Evolutionary conservation across 2,888 invertebrate genomes (phyloP).

Genomic region (Argyresthia albistria): DNA sequence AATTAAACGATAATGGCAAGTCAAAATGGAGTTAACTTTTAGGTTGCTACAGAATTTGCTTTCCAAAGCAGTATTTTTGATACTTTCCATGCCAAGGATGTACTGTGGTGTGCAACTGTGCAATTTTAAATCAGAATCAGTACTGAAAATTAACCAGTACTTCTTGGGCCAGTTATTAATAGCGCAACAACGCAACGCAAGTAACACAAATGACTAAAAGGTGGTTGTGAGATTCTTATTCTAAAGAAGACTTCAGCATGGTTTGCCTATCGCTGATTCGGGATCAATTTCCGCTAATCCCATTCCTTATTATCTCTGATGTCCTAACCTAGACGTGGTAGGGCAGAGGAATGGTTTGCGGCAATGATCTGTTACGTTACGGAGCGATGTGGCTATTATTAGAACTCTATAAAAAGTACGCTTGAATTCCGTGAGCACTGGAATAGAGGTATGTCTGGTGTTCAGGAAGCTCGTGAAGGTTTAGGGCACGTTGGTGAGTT

Average conservation of each 20-base stretch:
- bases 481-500: no score
- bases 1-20: neutral
- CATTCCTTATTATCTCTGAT: neutral
- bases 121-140: neutral
- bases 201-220: no score
- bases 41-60: neutral
- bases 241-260: no score
- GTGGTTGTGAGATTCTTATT: neutral
- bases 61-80: neutral
- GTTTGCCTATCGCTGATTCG: neutral
- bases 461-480: neutral
- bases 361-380: constrained; percentile 1
- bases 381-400: constrained; percentile 39
- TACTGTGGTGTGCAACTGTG: neutral
- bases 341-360: neutral
- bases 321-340: neutral
- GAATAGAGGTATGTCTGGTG: neutral
- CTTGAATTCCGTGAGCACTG: constrained; percentile 12
- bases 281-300: neutral
- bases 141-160: neutral
- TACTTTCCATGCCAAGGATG: neutral
- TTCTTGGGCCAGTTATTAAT: neutral
- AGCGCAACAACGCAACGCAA: no score
- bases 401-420: constrained; percentile 46
- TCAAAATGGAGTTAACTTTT: neutral